Evolutionary conservation across 92 coral and sea anemone species (phyloP).

Genomic region (Palythoa caribaeorum): DNA sequence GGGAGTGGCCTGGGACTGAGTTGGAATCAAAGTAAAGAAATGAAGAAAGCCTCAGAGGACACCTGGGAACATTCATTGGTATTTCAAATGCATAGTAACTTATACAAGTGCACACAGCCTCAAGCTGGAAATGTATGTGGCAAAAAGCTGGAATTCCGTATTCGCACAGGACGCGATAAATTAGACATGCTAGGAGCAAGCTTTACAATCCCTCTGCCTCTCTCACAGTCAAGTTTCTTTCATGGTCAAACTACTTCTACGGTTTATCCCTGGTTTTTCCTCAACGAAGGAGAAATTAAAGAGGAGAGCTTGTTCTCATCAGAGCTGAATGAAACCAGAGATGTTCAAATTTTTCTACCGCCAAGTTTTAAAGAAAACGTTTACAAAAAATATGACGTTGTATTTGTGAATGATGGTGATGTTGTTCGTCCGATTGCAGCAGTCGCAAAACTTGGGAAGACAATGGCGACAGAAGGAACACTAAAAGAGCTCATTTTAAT

Average conservation of each 20-base stretch:
- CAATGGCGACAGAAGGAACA: slow-evolving; percentile 42
- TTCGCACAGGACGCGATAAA: slow-evolving; percentile 44
- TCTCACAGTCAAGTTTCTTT: slow-evolving; percentile 14
- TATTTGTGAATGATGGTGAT: slow-evolving; percentile 58
- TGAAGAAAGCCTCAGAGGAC: slow-evolving; percentile 41
- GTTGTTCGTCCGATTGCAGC: slow-evolving; percentile 10
- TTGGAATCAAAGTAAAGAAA: slow-evolving; percentile 53
- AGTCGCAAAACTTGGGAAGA: slow-evolving; percentile 9
- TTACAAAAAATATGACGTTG: slow-evolving; percentile 53
- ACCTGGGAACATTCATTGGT: slow-evolving; percentile 44
- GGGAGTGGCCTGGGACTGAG: slow-evolving; percentile 59
- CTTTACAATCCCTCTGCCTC: slow-evolving; percentile 39
- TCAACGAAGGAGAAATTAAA: slow-evolving; percentile 19
- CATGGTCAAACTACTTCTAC: slow-evolving; percentile 3
- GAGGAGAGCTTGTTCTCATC: slow-evolving; percentile 39
- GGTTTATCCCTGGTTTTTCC: slow-evolving; percentile 61
- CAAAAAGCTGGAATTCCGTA: slow-evolving; percentile 25
- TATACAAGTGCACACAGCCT: slow-evolving; percentile 7
- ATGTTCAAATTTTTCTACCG: slow-evolving; percentile 36
- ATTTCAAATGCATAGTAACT: slow-evolving; percentile 18
- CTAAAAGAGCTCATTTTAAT: slow-evolving; percentile 50
- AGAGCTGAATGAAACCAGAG: slow-evolving; percentile 39
- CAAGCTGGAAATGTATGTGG: slow-evolving; percentile 17
- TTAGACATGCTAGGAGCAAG: slow-evolving; percentile 61
- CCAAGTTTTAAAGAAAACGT: slow-evolving; percentile 58